Percentiles rank a stretch among this genome's conserved stretches.
These are phyloP conservation scores for Cotesia glomerata DNA, from an alignment of 1,140 invertebrate species.

Conservation along the genomic window DNA sequence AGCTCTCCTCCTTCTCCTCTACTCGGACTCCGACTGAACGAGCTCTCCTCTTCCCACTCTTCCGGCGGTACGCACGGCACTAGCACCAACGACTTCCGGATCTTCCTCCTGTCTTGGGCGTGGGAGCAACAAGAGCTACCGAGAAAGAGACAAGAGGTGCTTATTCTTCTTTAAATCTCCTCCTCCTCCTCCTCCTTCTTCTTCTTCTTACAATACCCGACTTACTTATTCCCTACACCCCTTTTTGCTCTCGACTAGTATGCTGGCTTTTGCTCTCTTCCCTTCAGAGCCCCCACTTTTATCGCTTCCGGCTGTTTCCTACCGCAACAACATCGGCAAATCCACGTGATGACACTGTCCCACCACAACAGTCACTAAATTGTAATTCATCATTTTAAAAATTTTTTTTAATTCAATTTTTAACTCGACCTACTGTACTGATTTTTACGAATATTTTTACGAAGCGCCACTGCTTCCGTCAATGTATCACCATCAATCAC, in stretches of 20 bases:
- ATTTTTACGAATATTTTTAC: no score
- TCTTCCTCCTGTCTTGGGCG: conserved; percentile 20
- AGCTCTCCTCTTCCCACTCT: conserved; percentile 32
- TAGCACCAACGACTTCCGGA: conserved; percentile 13
- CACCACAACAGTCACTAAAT: conserved; percentile 11
- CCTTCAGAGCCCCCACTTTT: not conserved
- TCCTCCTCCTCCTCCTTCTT: not conserved
- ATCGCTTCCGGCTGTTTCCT: conserved; percentile 13
- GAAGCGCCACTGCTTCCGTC: no score
- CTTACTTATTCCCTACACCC: not conserved
- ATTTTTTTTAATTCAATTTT: not conserved
- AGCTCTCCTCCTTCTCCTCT: not conserved
- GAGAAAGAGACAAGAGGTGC: conserved; percentile 1
- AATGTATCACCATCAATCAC: no score
- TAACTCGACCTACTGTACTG: not conserved
- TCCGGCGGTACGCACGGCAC: conserved; percentile 29
- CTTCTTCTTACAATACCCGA: not conserved
- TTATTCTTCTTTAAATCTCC: not conserved
- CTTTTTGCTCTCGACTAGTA: no score
- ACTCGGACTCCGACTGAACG: conserved; percentile 16
- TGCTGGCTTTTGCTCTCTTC: not conserved
- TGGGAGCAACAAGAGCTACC: conserved; percentile 12
- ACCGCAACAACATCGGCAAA: conserved; percentile 16
- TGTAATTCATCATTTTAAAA: not conserved
- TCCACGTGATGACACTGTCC: conserved; percentile 22